These are phyloP conservation scores for Brotula barbata DNA, from an alignment of 2,797 vertebrate genomes.

Conservation along the genomic window DNA sequence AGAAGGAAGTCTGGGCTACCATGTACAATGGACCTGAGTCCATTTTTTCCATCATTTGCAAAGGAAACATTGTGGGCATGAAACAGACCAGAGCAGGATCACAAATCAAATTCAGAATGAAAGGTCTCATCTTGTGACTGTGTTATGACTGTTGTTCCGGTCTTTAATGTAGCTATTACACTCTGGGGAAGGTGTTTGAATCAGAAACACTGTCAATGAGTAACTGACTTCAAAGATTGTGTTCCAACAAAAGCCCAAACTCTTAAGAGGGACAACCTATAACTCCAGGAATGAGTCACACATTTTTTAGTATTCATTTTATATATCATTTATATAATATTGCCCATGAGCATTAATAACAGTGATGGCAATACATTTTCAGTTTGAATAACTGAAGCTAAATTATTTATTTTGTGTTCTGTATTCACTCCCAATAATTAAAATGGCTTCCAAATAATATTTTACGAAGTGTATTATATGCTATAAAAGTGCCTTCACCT, in stretches of 20 bases:
- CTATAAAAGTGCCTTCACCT: conserved; percentile 31
- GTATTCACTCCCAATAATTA: background rate
- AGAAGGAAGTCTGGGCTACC: conserved; percentile 66
- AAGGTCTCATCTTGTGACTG: conserved; percentile 9
- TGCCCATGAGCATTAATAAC: background rate
- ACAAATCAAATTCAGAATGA: conserved; percentile 34
- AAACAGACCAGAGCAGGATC: conserved; percentile 35
- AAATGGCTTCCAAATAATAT: conserved; percentile 1
- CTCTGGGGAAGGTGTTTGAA: conserved; percentile 25
- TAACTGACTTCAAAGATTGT: conserved; percentile 41
- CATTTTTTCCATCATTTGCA: conserved; percentile 56
- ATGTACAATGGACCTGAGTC: conserved; percentile 55
- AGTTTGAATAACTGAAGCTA: background rate
- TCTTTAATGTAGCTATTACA: conserved; percentile 32
- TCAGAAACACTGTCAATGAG: conserved; percentile 30
- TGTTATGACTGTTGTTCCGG: conserved; percentile 7
- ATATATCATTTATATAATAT: conserved; percentile 1
- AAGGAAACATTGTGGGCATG: conserved; percentile 43
- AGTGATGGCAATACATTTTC: conserved; percentile 15
- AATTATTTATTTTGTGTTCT: conserved; percentile 5
- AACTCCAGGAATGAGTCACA: conserved; percentile 25
- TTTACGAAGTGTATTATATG: background rate
- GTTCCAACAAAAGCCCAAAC: conserved; percentile 16
- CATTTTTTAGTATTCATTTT: conserved; percentile 15
- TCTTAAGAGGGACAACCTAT: conserved; percentile 18